Conservation (phyloP, 2,797 vertebrate species). For the Pseudochirops cupreus region DNA sequence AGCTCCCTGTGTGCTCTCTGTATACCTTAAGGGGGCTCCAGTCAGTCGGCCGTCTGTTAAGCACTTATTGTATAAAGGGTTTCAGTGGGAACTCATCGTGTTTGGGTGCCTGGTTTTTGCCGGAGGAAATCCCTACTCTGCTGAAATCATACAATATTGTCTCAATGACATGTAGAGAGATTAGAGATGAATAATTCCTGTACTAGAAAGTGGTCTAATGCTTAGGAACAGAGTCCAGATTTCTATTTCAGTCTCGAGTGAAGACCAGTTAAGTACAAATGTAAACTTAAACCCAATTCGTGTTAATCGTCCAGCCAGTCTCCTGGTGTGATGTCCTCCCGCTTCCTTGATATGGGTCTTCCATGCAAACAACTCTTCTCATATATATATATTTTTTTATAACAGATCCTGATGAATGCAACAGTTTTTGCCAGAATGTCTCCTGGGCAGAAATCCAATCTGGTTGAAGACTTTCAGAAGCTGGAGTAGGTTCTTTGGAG, state of each 20-base stretch:
- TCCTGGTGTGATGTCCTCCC: not conserved
- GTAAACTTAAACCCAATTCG: not conserved
- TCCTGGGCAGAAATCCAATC: conserved; percentile 87
- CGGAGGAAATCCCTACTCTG: not conserved
- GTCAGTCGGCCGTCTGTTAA: not conserved
- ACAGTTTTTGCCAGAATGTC: conserved; percentile 90
- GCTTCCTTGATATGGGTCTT: not conserved
- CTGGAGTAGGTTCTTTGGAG: conserved; percentile 85
- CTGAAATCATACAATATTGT: not conserved
- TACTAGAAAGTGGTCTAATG: conserved; percentile 1
- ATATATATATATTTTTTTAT: conserved; percentile 7
- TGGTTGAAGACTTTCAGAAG: conserved; percentile 89
- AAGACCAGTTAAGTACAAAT: not conserved
- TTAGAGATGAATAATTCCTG: conserved; percentile 6
- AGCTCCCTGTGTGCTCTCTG: not conserved
- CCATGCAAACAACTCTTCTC: not conserved
- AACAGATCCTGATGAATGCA: conserved; percentile 86
- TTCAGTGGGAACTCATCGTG: not conserved
- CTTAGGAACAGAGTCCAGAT: not conserved
- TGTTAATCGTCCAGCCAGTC: not conserved
- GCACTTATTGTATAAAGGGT: not conserved
- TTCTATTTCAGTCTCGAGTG: conserved; percentile 20
- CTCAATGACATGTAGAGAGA: not conserved
- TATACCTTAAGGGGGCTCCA: not conserved
- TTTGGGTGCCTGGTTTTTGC: not conserved